phyloP scores from a whole-genome alignment of 2,797 vertebrate species.

The Lemur catta region DNA sequence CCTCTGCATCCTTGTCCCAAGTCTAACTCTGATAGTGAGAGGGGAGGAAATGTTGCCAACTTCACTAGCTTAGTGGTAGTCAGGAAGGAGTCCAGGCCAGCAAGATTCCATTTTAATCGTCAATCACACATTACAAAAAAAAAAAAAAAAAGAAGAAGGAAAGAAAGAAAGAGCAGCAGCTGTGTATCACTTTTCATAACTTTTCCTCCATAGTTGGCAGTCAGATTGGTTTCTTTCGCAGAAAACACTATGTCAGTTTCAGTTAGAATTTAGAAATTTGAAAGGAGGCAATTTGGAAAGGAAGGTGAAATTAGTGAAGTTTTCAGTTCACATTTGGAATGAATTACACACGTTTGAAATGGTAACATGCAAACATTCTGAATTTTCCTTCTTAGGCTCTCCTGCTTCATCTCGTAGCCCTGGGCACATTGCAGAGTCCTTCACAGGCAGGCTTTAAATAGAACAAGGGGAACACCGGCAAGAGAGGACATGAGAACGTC shows the following conservation, averaged over 20 bases:
- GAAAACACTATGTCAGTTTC: not conserved
- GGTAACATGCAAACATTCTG: not conserved
- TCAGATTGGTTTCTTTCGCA: slow-evolving; percentile 2
- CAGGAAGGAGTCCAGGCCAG: not conserved
- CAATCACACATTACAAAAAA: not conserved
- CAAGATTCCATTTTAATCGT: not conserved
- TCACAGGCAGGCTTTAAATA: not conserved
- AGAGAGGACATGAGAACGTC: not conserved
- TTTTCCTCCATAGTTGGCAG: not conserved
- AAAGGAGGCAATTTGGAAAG: slow-evolving; percentile 42
- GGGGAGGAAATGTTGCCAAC: not conserved
- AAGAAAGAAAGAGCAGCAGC: not conserved
- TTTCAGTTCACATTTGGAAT: not conserved
- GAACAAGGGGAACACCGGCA: not conserved
- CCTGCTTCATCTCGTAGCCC: not conserved
- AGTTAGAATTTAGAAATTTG: not conserved
- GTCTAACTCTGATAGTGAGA: not conserved
- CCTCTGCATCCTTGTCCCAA: not conserved
- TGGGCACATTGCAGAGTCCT: rapidly evolving
- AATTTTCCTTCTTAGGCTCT: not conserved
- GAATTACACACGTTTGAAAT: not conserved
- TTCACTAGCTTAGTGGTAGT: not conserved
- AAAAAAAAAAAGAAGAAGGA: not conserved
- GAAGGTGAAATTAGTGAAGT: not conserved
- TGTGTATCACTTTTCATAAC: not conserved